phyloP scores from a whole-genome alignment of 2,888 invertebrate genomes.

The Piscicola geometra region DNA sequence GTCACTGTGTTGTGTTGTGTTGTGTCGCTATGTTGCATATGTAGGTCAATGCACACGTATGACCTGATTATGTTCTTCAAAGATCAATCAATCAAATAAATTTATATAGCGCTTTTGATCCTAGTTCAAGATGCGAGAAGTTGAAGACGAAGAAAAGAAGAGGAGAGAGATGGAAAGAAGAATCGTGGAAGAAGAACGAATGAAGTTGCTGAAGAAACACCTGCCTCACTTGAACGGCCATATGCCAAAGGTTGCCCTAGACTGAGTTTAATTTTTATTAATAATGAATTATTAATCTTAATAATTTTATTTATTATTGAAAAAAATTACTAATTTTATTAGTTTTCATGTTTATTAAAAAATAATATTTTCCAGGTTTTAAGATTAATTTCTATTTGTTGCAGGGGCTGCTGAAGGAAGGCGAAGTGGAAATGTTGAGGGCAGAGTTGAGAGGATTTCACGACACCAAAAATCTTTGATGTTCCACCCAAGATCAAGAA shows the following conservation, averaged over 20 bases:
- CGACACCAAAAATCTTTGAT: too few relatives aligned
- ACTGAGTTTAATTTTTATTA: not conserved
- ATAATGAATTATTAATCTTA: too few relatives aligned
- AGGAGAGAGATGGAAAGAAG: slow-evolving; percentile 21
- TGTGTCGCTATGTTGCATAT: too few relatives aligned
- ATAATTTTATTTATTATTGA: too few relatives aligned
- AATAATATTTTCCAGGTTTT: too few relatives aligned
- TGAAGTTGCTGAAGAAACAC: slow-evolving; percentile 8
- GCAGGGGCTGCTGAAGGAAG: not conserved
- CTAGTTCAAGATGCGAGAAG: not conserved
- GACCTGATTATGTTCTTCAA: too few relatives aligned
- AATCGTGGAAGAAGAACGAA: slow-evolving; percentile 26
- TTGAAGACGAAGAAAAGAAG: not conserved
- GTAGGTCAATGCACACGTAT: too few relatives aligned
- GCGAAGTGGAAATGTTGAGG: not conserved
- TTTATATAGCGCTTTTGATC: too few relatives aligned
- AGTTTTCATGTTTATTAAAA: too few relatives aligned
- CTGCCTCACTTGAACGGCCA: slow-evolving; percentile 6
- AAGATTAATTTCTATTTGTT: too few relatives aligned
- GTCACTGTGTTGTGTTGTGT: not conserved
- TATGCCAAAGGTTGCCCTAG: slow-evolving; percentile 1
- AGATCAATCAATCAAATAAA: too few relatives aligned
- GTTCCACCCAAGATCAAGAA: too few relatives aligned
- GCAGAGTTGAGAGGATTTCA: not conserved
- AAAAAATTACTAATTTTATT: not conserved